A percentile compares a stretch with the other conserved stretches of the same genome.
Evolutionary conservation across 2,888 invertebrate species (phyloP).

Genomic region (Pristionchus japonicus): DNA sequence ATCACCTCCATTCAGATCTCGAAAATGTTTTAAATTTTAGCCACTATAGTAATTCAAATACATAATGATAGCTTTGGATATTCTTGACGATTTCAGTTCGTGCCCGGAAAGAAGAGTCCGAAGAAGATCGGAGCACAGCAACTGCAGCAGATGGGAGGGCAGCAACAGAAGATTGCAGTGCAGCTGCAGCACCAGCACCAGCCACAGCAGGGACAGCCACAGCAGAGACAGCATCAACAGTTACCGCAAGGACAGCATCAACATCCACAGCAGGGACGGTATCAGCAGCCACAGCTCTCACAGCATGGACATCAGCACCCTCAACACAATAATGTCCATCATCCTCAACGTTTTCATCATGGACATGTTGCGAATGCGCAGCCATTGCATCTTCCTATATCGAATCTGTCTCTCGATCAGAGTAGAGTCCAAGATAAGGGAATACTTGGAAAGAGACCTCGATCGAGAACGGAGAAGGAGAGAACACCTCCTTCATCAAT

Average conservation of each 20-base stretch:
- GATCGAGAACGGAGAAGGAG: slow-evolving; percentile 15
- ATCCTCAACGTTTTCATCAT: background rate
- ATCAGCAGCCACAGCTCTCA: too few relatives aligned
- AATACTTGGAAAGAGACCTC: background rate
- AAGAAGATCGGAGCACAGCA: background rate
- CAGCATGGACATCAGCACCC: too few relatives aligned
- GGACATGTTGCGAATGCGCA: background rate
- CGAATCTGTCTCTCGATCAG: background rate
- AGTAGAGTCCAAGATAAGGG: background rate
- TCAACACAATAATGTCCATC: background rate
- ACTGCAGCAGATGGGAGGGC: background rate
- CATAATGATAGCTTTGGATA: too few relatives aligned
- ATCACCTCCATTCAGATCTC: too few relatives aligned
- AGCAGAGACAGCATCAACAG: too few relatives aligned
- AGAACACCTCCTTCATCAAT: background rate
- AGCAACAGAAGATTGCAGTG: too few relatives aligned
- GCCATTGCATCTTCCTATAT: background rate
- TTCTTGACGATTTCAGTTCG: slow-evolving; percentile 8
- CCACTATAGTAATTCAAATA: background rate
- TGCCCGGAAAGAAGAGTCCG: background rate
- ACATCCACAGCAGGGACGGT: too few relatives aligned
- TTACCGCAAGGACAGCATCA: too few relatives aligned
- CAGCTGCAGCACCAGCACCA: too few relatives aligned
- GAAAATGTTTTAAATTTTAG: too few relatives aligned
- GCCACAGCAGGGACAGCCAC: too few relatives aligned